A percentile compares a stretch with the other conserved stretches of the same genome.
These are phyloP conservation scores for Cosmia trapezina DNA, from an alignment of 2,888 invertebrate genomes.

Conservation along the genomic window DNA sequence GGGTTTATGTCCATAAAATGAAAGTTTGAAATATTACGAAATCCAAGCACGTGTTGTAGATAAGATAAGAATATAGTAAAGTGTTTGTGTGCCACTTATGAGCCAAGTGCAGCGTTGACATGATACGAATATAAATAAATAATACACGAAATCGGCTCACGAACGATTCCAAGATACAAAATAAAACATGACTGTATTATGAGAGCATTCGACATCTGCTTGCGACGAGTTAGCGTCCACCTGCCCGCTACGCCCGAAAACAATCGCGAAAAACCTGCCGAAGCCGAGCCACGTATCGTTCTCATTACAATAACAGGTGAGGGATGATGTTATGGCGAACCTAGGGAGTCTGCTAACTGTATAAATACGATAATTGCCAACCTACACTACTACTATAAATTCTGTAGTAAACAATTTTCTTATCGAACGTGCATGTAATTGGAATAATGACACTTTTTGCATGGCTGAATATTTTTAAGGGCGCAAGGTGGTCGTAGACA, in stretches of 20 bases:
- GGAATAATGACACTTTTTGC: conserved; percentile 56
- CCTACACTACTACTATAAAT: conserved; percentile 55
- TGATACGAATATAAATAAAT: conserved; percentile 40
- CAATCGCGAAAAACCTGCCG: conserved; percentile 80
- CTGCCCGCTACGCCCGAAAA: conserved; percentile 79
- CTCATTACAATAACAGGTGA: conserved; percentile 80
- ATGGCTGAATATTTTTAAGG: conserved; percentile 32
- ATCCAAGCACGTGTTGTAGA: conserved; percentile 38
- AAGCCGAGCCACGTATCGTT: conserved; percentile 35
- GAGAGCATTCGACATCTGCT: conserved; percentile 81
- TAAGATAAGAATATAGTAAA: conserved; percentile 37
- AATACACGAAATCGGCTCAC: conserved; percentile 36
- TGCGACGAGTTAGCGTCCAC: conserved; percentile 75
- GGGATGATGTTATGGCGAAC: conserved; percentile 59
- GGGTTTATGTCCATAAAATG: conserved; percentile 24
- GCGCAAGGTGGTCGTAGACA: conserved; percentile 46
- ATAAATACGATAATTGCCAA: conserved; percentile 51
- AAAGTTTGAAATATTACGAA: conserved; percentile 45
- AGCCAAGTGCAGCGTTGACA: conserved; percentile 30
- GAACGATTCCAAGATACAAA: conserved; percentile 53
- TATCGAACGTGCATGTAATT: conserved; percentile 55
- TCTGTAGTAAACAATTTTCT: conserved; percentile 56
- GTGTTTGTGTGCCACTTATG: conserved; percentile 35
- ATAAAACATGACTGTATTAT: conserved; percentile 63
- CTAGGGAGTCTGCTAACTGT: conserved; percentile 51